Conservation (phyloP, 2,888 invertebrate species). For the Luperina nickerlii region DNA sequence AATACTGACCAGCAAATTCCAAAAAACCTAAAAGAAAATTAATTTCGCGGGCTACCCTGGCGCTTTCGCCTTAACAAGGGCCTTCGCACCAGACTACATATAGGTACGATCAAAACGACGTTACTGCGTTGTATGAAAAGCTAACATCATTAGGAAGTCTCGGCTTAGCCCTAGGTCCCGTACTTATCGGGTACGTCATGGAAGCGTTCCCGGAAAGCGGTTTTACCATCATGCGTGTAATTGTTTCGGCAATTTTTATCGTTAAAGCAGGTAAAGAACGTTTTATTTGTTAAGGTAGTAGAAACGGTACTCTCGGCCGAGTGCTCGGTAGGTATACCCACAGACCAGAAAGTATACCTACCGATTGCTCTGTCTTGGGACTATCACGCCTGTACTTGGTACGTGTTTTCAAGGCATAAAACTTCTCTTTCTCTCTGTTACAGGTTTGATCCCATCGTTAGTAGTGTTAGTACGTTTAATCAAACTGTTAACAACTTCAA, state of each 20-base stretch:
- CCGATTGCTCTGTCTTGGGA: neutral
- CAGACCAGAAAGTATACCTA: too few species aligned
- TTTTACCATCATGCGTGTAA: slow-evolving; percentile 71
- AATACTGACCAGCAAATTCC: too few species aligned
- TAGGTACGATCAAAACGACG: slow-evolving; percentile 71
- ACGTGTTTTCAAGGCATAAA: neutral
- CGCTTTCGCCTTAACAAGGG: too few species aligned
- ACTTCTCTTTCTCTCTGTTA: slow-evolving; percentile 47
- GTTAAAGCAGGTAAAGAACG: slow-evolving; percentile 70
- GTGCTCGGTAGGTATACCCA: too few species aligned
- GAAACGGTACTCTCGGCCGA: neutral
- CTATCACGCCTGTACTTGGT: neutral
- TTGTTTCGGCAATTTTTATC: slow-evolving; percentile 68
- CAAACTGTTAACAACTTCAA: slow-evolving; percentile 77
- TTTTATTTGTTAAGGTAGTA: neutral
- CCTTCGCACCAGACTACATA: slow-evolving; percentile 90
- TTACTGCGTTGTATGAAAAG: slow-evolving; percentile 89
- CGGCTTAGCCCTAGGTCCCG: slow-evolving; percentile 73
- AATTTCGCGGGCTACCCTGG: too few species aligned
- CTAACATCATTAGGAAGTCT: slow-evolving; percentile 90
- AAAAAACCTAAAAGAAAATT: too few species aligned
- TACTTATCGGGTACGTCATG: too few species aligned
- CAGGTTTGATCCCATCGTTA: slow-evolving; percentile 70
- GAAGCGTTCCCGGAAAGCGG: too few species aligned
- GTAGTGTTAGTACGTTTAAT: slow-evolving; percentile 69